phyloP scores from a whole-genome alignment of 2,797 vertebrate genomes.

The Muscicapa striata region DNA sequence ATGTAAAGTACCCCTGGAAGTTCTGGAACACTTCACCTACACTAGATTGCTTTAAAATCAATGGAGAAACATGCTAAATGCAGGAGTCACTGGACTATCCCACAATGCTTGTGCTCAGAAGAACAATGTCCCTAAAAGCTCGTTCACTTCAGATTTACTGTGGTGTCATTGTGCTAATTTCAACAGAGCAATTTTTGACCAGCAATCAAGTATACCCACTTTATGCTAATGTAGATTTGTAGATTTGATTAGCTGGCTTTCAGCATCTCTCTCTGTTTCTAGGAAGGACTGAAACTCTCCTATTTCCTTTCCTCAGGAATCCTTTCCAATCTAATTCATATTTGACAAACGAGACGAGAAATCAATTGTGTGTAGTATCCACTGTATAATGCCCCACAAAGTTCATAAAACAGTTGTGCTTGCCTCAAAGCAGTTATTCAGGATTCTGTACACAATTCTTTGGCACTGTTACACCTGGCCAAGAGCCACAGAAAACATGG shows the following conservation, averaged over 20 bases:
- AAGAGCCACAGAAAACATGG: neutral
- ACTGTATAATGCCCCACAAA: conserved; percentile 5
- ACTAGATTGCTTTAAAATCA: neutral
- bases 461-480: neutral
- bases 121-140: neutral
- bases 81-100: neutral
- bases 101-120: neutral
- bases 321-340: conserved; percentile 6
- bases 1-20: neutral
- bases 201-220: neutral
- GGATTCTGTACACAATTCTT: neutral
- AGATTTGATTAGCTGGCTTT: neutral
- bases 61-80: neutral
- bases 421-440: neutral
- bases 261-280: neutral
- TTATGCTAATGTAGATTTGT: neutral
- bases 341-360: conserved; percentile 25
- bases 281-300: neutral
- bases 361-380: neutral
- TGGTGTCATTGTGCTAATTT: neutral
- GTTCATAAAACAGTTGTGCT: neutral
- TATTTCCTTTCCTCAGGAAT: neutral
- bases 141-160: neutral
- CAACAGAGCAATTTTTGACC: neutral
- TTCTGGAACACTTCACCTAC: neutral